Percentiles rank a stretch among this genome's conserved stretches.
Conservation (phyloP, 1,140 invertebrate genomes). For the silkworm (Bombyx mori) region DNA sequence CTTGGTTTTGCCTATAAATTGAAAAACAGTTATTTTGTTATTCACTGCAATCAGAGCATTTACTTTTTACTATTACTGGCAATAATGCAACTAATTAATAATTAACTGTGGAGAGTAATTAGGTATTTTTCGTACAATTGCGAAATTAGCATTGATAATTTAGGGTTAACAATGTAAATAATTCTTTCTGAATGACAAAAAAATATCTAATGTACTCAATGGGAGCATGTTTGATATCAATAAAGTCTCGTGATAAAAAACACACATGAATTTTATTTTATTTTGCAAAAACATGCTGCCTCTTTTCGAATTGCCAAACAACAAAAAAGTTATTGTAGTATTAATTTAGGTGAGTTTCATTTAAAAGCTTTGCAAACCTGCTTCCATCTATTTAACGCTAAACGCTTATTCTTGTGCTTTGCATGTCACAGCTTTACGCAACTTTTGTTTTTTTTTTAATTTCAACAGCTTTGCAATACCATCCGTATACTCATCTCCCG, state of each 20-base stretch:
- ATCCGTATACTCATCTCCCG: not conserved
- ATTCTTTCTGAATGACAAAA: too few species aligned
- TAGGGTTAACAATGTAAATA: too few species aligned
- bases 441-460: constrained; percentile 8
- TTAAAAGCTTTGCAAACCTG: constrained; percentile 33
- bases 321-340: constrained; percentile 1
- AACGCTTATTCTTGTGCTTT: constrained; percentile 7
- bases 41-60: too few species aligned
- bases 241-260: constrained; percentile 28
- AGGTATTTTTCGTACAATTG: too few species aligned
- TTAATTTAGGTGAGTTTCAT: constrained; percentile 10
- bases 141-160: too few species aligned
- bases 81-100: too few species aligned
- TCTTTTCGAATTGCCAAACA: not conserved
- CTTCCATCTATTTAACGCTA: constrained; percentile 39
- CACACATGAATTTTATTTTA: constrained; percentile 9
- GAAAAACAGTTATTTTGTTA: too few species aligned
- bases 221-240: constrained; percentile 52
- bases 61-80: too few species aligned
- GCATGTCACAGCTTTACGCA: constrained; percentile 11
- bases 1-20: too few species aligned
- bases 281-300: constrained; percentile 5
- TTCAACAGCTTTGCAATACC: constrained; percentile 7
- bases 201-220: constrained; percentile 22
- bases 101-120: too few species aligned